phyloP scores from a whole-genome alignment of 2,888 invertebrate genomes.

The Nasonovia ribisnigri region DNA sequence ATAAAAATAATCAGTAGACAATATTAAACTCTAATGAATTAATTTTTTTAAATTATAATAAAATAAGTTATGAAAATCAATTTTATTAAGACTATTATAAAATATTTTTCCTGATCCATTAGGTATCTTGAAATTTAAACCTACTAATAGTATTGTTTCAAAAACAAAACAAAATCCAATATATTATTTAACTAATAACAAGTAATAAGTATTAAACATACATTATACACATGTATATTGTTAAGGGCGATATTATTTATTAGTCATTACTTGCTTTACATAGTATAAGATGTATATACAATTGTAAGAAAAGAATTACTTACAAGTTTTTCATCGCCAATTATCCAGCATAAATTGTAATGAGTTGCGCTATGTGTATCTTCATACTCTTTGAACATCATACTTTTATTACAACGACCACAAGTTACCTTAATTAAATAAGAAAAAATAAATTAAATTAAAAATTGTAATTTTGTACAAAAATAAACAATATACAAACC shows the following conservation, averaged over 20 bases:
- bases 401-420: slow-evolving; percentile 64
- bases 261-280: background rate
- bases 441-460: background rate
- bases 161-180: background rate
- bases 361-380: slow-evolving; percentile 57
- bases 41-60: background rate
- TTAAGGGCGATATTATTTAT: background rate
- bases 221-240: background rate
- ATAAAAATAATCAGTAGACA: background rate
- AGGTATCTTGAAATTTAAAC: background rate
- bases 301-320: slow-evolving; percentile 32
- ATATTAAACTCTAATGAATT: background rate
- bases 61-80: background rate
- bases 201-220: background rate
- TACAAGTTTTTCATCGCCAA: slow-evolving; percentile 63
- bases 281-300: background rate
- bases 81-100: background rate
- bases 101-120: background rate
- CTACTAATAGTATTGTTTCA: background rate
- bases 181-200: background rate
- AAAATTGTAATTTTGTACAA: background rate
- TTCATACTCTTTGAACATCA: slow-evolving; percentile 59
- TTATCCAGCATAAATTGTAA: slow-evolving; percentile 65
- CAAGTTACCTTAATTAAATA: slow-evolving; percentile 62
- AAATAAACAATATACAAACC: slow-evolving; percentile 20